Percentiles rank a stretch among this genome's conserved stretches.
These are phyloP conservation scores for Dolichomitus sp. DNA, from an alignment of 2,888 invertebrate species.

Conservation along the genomic window DNA sequence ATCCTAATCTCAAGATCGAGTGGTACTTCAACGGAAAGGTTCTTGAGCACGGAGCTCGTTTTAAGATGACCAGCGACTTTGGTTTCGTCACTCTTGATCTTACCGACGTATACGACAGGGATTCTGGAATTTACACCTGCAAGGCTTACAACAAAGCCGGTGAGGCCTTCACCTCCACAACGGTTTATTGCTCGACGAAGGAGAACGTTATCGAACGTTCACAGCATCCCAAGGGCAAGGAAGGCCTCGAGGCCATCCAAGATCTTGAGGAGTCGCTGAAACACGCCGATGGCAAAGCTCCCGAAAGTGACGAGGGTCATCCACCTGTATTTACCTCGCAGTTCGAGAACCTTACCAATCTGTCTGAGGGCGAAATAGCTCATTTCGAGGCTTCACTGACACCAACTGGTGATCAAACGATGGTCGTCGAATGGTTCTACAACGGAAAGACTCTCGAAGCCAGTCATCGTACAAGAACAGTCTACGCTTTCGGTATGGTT, in stretches of 20 bases:
- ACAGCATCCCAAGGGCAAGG: conserved; percentile 98
- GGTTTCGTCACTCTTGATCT: conserved; percentile 98
- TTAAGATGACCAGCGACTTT: conserved; percentile 97
- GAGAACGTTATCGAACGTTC: conserved; percentile 95
- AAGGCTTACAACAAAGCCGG: conserved; percentile 96
- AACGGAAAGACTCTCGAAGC: conserved; percentile 96
- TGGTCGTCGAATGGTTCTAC: conserved; percentile 98
- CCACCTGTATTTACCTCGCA: conserved; percentile 96
- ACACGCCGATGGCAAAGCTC: conserved; percentile 90
- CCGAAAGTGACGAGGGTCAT: conserved; percentile 93
- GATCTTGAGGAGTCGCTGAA: conserved; percentile 95
- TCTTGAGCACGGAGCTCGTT: conserved; percentile 95
- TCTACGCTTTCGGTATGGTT: conserved; percentile 99
- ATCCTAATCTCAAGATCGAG: conserved; percentile 96
- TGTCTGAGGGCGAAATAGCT: conserved; percentile 98
- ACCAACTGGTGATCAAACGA: conserved; percentile 97
- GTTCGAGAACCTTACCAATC: conserved; percentile 93
- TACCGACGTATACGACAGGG: conserved; percentile 96
- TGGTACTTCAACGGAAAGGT: conserved; percentile 98
- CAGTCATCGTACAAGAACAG: conserved; percentile 96
- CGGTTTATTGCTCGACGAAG: conserved; percentile 94
- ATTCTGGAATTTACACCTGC: conserved; percentile 97
- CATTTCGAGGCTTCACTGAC: conserved; percentile 99
- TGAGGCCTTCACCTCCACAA: conserved; percentile 97
- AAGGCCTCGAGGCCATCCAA: conserved; percentile 96